Percentiles rank a stretch among this genome's conserved stretches.
These are phyloP conservation scores for Cyprinodon tularosa DNA, from an alignment of 2,113 vertebrate species.

Conservation along the genomic window DNA sequence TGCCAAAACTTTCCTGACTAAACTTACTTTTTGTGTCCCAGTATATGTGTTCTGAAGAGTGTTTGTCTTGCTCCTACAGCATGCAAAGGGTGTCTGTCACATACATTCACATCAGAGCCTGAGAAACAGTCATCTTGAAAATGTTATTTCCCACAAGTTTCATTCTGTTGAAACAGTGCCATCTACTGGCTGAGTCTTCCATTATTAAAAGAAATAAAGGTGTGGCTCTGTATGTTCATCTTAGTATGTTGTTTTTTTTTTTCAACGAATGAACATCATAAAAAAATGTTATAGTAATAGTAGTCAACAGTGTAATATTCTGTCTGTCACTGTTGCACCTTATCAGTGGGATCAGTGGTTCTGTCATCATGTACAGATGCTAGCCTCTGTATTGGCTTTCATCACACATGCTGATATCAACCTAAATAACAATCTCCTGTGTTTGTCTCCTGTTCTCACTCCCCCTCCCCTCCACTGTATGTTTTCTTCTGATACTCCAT, in stretches of 20 bases:
- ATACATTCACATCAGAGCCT: slow-evolving; percentile 10
- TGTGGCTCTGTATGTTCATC: slow-evolving; percentile 24
- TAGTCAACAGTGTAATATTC: slow-evolving; percentile 4
- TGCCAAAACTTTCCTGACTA: slow-evolving; percentile 19
- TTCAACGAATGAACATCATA: slow-evolving; percentile 61
- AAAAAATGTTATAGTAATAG: slow-evolving; percentile 60
- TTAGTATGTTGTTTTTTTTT: slow-evolving; percentile 39
- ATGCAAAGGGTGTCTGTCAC: slow-evolving; percentile 20
- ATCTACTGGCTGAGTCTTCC: slow-evolving; percentile 52
- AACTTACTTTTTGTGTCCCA: not conserved
- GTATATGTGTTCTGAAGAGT: not conserved
- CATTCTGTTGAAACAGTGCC: slow-evolving; percentile 52
- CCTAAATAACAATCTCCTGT: slow-evolving; percentile 76
- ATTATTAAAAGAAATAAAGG: slow-evolving; percentile 38
- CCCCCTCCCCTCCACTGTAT: slow-evolving; percentile 50
- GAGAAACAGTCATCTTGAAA: slow-evolving; percentile 11
- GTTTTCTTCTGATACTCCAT: slow-evolving; percentile 52
- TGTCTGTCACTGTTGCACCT: slow-evolving; percentile 24
- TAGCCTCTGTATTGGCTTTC: slow-evolving; percentile 45
- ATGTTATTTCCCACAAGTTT: not conserved
- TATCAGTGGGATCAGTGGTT: slow-evolving; percentile 34
- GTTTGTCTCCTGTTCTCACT: slow-evolving; percentile 78
- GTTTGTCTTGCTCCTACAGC: not conserved
- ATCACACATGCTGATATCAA: slow-evolving; percentile 77
- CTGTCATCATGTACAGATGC: slow-evolving; percentile 58